Evolutionary conservation across 2,797 vertebrate species (phyloP), one percentile per base, ranked within the genome.

Genomic region (Bradypodion pumilum): DNA sequence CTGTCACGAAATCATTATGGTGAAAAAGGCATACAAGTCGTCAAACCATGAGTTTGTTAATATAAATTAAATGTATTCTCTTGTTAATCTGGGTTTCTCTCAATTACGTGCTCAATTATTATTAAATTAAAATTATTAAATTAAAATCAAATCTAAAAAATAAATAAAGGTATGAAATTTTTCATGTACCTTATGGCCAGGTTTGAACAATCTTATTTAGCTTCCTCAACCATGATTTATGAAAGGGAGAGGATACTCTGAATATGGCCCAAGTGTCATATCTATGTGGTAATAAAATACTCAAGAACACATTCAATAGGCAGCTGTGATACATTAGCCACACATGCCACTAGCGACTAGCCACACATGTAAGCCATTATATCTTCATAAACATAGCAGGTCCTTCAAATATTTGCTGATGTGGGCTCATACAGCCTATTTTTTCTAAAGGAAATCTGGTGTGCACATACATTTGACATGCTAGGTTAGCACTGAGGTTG

Each of bases 401-500:
- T 76, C 42, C 52, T 25, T 75, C 72, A 75, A 69, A 62, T 81
- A 85, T 85, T 75, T 81, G 84, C 78, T 85, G 84, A 81, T 85
- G 78, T 81, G 73, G 65, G 32, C 78, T 81, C 49, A 70, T 49
- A 60, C 25, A 46, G 78, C 35, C 60, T 60, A 23, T 81, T 49
- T 25, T 75, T n/a, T 27, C 25, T 25, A 81, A 81, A 40, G 65
- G 49, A 60, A 62, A 1, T 68, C 78, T 81, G 72, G 65, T 76
- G 10, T n/a, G 16, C 66, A 81, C 52, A 76, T 62, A 59, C 10
- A 7, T 81, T 62, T 62, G 52, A 70, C 76, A 76, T 81, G 63
- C 78, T 76, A 40, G 69, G 32, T 62, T 85, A 76, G 40, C 76
- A 85, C 78, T 69, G 49, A 69, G 69, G 63, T 69, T 49, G 40